Evolutionary conservation across 2,888 invertebrate species (phyloP).

Genomic region (Sturmia bella): DNA sequence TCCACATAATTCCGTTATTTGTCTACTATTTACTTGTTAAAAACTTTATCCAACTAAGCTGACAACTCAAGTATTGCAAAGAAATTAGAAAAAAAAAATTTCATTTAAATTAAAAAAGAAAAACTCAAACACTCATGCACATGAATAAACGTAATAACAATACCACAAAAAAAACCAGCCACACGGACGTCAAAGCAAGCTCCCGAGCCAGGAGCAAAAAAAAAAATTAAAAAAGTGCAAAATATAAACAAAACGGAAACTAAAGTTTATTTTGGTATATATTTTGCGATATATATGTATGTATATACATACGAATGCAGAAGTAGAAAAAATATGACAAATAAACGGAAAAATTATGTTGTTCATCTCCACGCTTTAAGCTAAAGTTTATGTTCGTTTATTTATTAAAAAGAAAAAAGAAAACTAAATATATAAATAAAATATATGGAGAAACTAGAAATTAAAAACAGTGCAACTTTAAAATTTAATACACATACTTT

Average conservation of each 20-base stretch:
- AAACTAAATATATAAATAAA: neutral
- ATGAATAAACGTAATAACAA: slow-evolving; percentile 17
- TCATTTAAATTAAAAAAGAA: slow-evolving; percentile 1
- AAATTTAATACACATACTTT: neutral
- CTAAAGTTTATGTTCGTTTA: slow-evolving; percentile 37
- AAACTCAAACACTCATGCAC: slow-evolving; percentile 1
- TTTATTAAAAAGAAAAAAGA: slow-evolving; percentile 14
- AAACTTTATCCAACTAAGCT: slow-evolving; percentile 42
- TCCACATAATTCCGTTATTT: slow-evolving; percentile 38
- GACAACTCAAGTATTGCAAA: slow-evolving; percentile 12
- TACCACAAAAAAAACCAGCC: slow-evolving; percentile 1
- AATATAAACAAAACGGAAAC: slow-evolving; percentile 31
- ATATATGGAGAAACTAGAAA: slow-evolving; percentile 12
- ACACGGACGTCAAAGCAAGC: slow-evolving; percentile 14
- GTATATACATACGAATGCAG: no score
- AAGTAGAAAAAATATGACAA: slow-evolving; percentile 19
- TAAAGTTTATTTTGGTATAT: slow-evolving; percentile 30
- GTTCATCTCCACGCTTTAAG: slow-evolving; percentile 23
- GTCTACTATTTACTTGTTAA: slow-evolving; percentile 32
- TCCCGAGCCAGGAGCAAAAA: slow-evolving; percentile 32
- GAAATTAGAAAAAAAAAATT: neutral
- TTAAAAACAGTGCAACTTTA: neutral
- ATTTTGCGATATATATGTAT: neutral
- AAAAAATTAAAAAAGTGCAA: slow-evolving; percentile 14
- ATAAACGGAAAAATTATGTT: slow-evolving; percentile 43